Base-by-base conservation (phyloP, 2,797 vertebrate species). In the Pempheris klunzingeri region DNA sequence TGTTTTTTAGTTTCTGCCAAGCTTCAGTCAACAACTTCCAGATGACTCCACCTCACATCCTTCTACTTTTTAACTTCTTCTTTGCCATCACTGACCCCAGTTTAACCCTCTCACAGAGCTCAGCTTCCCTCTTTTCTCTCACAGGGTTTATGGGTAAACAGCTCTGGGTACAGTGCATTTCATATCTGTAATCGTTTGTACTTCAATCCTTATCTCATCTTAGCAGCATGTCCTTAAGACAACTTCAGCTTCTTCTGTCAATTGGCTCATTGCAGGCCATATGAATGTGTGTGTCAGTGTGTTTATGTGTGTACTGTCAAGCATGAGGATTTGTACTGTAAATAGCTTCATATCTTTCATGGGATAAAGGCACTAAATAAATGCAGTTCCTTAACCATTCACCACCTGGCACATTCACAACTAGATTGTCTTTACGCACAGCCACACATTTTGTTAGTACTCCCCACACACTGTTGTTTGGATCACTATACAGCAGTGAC, bases 51-150 rank as follows among this genome's bases (percentile, higher is more conserved):
- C 73, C 61, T 81, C 78, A 81, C 61, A 80, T 90, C 87, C 92
- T 93, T 92, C 90, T 87, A 90, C 90, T 87, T 93, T n/a, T 88
- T 14, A 65, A 85, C 90, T 93, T 91, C 90, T 92, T 68, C 83
- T 91, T 90, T 82, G 73, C 65, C 50, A 57, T 32, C 7, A 15
- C 5, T 88, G 83, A 83, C 87, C 90, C 26, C 13, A 10, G 24
- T 78, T 71, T 87, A 81, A 91, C 86, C 89, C 64, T 66, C 44
- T 17, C 13, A 39, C 12, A 44, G 53, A 72, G 41, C 64, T 55
- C 34, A 74, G 32, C 78, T 88, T 90, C 81, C 77, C 9, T n/a
- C 14, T 83, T 88, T 84, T 71, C n/a, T 80, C 24, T 59, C 9
- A 26, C 2, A 9, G 20, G 18, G 44, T 71, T 81, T 44, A 55